Evolutionary conservation across 2,888 invertebrate genomes (phyloP).

Genomic region (Buathra laborator): DNA sequence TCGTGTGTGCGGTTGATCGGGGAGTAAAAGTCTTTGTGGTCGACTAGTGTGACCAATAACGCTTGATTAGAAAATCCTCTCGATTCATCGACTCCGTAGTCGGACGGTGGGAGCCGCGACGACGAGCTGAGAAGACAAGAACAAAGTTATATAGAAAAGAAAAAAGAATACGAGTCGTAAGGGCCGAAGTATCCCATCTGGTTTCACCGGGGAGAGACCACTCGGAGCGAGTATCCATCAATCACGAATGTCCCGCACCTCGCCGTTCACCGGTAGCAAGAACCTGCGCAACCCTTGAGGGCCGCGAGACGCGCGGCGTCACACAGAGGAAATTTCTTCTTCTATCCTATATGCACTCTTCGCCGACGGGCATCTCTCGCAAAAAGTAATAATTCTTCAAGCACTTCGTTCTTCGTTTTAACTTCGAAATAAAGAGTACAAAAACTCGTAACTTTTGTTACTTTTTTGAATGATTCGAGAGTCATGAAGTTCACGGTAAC

Average conservation of each 20-base stretch:
- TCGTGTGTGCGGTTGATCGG: slow-evolving; percentile 31
- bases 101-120: slow-evolving; percentile 62
- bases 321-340: slow-evolving; percentile 64
- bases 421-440: slow-evolving; percentile 3
- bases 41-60: slow-evolving; percentile 80
- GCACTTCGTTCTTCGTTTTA: slow-evolving; percentile 36
- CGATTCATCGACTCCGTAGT: slow-evolving; percentile 69
- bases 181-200: slow-evolving; percentile 66
- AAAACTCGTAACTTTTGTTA: background rate
- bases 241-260: slow-evolving; percentile 80
- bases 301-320: slow-evolving; percentile 66
- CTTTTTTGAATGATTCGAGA: background rate
- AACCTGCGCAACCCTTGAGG: slow-evolving; percentile 78
- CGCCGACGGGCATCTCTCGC: slow-evolving; percentile 32
- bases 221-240: slow-evolving; percentile 83
- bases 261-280: slow-evolving; percentile 81
- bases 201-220: slow-evolving; percentile 70
- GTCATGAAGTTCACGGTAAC: background rate
- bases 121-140: slow-evolving; percentile 59
- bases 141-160: slow-evolving; percentile 47
- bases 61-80: slow-evolving; percentile 80
- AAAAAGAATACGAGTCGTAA: slow-evolving; percentile 62
- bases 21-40: slow-evolving; percentile 49
- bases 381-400: slow-evolving; percentile 58
- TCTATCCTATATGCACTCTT: slow-evolving; percentile 46